Evolutionary conservation across 2,797 vertebrate species (phyloP).

Genomic region (Microctenopoma stevenorrisi): DNA sequence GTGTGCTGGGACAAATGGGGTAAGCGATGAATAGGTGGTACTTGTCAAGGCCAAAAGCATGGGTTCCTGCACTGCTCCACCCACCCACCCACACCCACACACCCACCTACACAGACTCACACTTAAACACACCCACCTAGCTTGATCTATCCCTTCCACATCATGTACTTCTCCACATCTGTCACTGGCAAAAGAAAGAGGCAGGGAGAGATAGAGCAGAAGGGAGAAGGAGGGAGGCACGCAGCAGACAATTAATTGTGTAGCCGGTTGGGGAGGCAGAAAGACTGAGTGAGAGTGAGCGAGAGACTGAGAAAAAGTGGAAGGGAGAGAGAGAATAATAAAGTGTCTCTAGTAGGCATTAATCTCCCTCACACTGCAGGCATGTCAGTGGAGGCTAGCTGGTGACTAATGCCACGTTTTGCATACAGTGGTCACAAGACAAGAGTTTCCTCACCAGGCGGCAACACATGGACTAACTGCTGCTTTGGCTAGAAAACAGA

Average conservation of each 20-base stretch:
- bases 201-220: slow-evolving; percentile 67
- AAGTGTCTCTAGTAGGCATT: slow-evolving; percentile 95
- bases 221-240: slow-evolving; percentile 61
- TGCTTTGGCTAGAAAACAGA: slow-evolving; percentile 28
- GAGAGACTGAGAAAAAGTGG: slow-evolving; percentile 82
- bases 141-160: slow-evolving; percentile 43
- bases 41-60: slow-evolving; percentile 63
- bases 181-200: slow-evolving; percentile 82
- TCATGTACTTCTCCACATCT: slow-evolving; percentile 81
- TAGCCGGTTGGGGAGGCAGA: slow-evolving; percentile 92
- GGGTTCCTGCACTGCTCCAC: slow-evolving; percentile 35
- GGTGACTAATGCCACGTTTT: slow-evolving; percentile 99
- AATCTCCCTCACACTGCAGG: slow-evolving; percentile 99
- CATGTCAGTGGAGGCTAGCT: slow-evolving; percentile 93
- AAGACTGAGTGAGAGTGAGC: slow-evolving; percentile 52
- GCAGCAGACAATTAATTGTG: slow-evolving; percentile 97
- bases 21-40: slow-evolving; percentile 54
- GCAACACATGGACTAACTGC: slow-evolving; percentile 55
- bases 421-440: slow-evolving; percentile 97
- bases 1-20: slow-evolving; percentile 34
- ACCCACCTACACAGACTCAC: slow-evolving; percentile 39
- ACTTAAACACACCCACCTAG: slow-evolving; percentile 36
- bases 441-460: slow-evolving; percentile 83
- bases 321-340: slow-evolving; percentile 98
- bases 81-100: slow-evolving; percentile 15